Percentiles rank a stretch among this genome's conserved stretches.
Evolutionary conservation across 2,797 vertebrate species (phyloP).

Genomic region (Sebastolobus altivelis): DNA sequence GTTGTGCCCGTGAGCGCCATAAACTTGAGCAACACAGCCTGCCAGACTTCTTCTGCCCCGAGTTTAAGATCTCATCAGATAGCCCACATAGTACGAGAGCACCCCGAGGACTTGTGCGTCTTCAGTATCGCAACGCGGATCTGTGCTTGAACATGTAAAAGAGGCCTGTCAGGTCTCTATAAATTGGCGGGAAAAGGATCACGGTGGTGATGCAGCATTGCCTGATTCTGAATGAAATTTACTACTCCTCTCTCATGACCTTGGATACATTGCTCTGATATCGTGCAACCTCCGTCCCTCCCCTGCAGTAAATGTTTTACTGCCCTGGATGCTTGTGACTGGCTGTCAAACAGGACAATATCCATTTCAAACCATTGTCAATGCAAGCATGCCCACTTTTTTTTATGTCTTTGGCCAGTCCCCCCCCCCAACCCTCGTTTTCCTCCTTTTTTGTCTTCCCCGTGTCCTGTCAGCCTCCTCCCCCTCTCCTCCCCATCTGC

Average conservation of each 20-base stretch:
- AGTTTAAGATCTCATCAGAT: conserved; percentile 56
- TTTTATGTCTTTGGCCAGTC: neutral
- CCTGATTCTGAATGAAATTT: conserved; percentile 55
- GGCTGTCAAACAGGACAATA: conserved; percentile 49
- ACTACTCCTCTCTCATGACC: conserved; percentile 67
- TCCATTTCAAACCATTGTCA: conserved; percentile 23
- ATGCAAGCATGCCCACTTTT: neutral
- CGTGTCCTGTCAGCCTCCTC: conserved; percentile 4
- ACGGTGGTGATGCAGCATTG: conserved; percentile 38
- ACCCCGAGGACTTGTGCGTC: neutral
- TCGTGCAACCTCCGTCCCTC: conserved; percentile 16
- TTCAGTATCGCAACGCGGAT: neutral
- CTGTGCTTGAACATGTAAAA: neutral
- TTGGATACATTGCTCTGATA: conserved; percentile 68
- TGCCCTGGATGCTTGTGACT: conserved; percentile 42
- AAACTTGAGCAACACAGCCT: conserved; percentile 54
- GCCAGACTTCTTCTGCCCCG: conserved; percentile 26
- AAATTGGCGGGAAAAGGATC: conserved; percentile 44
- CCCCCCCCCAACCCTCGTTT: neutral
- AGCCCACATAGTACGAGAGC: neutral
- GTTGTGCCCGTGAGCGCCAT: conserved; percentile 62
- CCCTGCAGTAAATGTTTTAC: conserved; percentile 62
- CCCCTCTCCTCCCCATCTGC: neutral
- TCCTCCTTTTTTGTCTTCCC: neutral
- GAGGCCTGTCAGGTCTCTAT: conserved; percentile 18